Evolutionary conservation across 2,797 vertebrate genomes (phyloP).

Genomic region (Natrix natrix): DNA sequence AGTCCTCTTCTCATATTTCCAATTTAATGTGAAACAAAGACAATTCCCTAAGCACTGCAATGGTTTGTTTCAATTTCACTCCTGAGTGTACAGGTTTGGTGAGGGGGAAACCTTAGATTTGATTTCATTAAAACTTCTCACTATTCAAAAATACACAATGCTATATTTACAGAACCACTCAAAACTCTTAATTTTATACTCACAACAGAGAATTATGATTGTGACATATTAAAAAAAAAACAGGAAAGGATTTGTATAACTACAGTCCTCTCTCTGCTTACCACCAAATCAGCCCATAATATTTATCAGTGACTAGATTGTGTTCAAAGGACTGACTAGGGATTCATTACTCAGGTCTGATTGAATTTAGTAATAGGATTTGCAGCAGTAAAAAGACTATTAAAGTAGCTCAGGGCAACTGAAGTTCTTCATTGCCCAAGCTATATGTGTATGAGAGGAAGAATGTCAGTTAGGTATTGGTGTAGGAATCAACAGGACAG

Average conservation of each 20-base stretch:
- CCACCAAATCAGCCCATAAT: not conserved
- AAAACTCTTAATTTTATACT: not conserved
- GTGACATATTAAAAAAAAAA: not conserved
- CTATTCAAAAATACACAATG: not conserved
- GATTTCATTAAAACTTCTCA: not conserved
- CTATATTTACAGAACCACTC: not conserved
- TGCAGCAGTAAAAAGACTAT: not conserved
- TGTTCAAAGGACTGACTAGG: not conserved
- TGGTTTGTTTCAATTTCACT: not conserved
- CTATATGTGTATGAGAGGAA: not conserved
- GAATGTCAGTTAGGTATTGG: not conserved
- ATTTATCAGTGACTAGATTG: not conserved
- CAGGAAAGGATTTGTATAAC: not conserved
- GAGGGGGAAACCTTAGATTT: not conserved
- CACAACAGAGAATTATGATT: not conserved
- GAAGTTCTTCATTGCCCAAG: not conserved
- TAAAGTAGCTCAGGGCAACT: not conserved
- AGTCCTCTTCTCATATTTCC: not conserved
- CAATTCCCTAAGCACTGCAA: not conserved
- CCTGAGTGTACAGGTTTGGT: not conserved
- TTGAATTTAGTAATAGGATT: not conserved
- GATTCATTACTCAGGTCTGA: not conserved
- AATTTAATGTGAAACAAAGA: not conserved
- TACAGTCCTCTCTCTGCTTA: not conserved
- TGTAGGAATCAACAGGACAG: not conserved